Evolutionary conservation across 2,888 invertebrate species (phyloP), one percentile per base, ranked within the genome.

Genomic region (Sialis lutaria): DNA sequence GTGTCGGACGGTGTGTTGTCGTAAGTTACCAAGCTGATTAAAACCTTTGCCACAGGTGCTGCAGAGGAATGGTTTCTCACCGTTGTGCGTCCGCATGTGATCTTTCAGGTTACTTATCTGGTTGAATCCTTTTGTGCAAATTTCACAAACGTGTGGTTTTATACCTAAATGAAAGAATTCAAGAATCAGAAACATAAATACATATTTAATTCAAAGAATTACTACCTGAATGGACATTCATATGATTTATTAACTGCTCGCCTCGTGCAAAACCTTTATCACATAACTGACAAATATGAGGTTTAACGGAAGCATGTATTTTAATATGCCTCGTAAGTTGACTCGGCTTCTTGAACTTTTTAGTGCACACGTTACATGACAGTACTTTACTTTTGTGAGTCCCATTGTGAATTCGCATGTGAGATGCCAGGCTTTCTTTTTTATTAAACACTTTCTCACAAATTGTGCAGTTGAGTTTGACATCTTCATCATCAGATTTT

Each of bases 71-170:
- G 65, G 66, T 50, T 65, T 67, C 45, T 67, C 65, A 5, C 65
- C 66, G 50, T 64, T 67, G 50, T 68, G 68, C 2, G 66, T 67
- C 33, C 67, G 55, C 59, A 66, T 60, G 51, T 68, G 68, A 52
- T 67, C 67, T 53, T 65, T 67, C 44, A 68, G 55, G 52, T 67
- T 67, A 12, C 66, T 66, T 47, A 65, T 63, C 57, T 67, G 67
- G 53, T 65, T 67, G 50, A 66, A 66, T 58, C 76, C 72, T 72
- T 77, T 77, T 49, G 64, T 67, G 58, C 76, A 77, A 54, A 71
- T 69, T 33, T 68, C 64, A 57, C 77, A 77, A 10, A 67, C 63
- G 57, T 76, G 70, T 6, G 72, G 69, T 55, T 75, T 77, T 30
- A 66, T 58, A 4, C 72, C 71, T 13, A 67, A 65, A 59, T 77